Conservation (phyloP, 2,113 vertebrate genomes). For the Phyllostomus hastatus region DNA sequence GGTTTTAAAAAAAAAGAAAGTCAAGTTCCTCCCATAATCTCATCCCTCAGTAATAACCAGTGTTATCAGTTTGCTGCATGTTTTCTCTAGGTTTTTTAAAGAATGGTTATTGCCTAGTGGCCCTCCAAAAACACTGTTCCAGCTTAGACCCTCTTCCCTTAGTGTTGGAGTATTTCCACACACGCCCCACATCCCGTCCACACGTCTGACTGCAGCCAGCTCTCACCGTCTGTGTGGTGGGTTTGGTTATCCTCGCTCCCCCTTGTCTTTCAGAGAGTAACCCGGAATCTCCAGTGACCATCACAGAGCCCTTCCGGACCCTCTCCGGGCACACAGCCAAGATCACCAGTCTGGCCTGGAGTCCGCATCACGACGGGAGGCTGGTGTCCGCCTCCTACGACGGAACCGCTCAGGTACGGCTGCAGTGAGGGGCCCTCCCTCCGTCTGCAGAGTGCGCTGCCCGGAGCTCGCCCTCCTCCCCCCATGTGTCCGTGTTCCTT, state of each 20-base stretch:
- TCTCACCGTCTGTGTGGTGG: neutral
- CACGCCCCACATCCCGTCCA: neutral
- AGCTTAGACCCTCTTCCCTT: neutral
- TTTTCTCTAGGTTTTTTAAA: neutral
- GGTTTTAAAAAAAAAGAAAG: no score
- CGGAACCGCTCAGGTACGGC: slow-evolving; percentile 95
- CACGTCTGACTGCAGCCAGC: neutral
- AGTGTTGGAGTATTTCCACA: neutral
- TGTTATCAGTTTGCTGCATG: neutral
- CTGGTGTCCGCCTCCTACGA: slow-evolving; percentile 94
- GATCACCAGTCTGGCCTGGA: slow-evolving; percentile 94
- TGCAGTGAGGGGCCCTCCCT: no score
- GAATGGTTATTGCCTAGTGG: neutral
- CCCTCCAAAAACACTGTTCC: neutral
- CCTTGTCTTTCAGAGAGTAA: slow-evolving; percentile 82
- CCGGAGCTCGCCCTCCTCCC: neutral
- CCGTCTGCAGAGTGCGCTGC: neutral
- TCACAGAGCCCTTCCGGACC: slow-evolving; percentile 92
- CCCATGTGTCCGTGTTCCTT: neutral
- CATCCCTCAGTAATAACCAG: neutral
- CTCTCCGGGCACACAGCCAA: slow-evolving; percentile 94
- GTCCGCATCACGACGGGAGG: slow-evolving; percentile 91
- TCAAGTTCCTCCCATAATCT: neutral
- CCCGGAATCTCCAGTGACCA: slow-evolving; percentile 80
- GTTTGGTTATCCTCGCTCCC: neutral